These are phyloP conservation scores for Thymelicus lineola DNA, from an alignment of 2,888 invertebrate species.

Conservation along the genomic window DNA sequence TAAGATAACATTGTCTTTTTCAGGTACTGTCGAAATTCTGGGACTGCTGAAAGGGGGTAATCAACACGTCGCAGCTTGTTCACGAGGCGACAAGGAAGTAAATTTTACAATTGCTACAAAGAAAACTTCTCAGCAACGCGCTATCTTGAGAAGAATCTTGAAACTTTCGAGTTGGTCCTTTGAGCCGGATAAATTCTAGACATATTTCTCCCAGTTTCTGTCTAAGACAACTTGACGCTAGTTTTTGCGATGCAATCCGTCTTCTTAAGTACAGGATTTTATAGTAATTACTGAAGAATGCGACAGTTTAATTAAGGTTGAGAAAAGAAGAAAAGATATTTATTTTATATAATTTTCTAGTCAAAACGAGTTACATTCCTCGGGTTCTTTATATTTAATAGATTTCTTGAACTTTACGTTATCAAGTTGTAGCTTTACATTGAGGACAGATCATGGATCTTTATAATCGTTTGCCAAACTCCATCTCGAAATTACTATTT, in stretches of 20 bases:
- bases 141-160: slow-evolving; percentile 53
- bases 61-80: slow-evolving; percentile 48
- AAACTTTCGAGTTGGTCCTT: slow-evolving; percentile 57
- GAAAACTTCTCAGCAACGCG: slow-evolving; percentile 50
- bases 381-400: background rate
- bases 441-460: too few relatives aligned
- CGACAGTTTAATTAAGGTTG: slow-evolving; percentile 34
- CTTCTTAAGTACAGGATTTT: slow-evolving; percentile 33
- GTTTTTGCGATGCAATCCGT: slow-evolving; percentile 39
- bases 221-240: slow-evolving; percentile 39
- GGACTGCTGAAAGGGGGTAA: slow-evolving; percentile 45
- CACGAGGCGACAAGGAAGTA: slow-evolving; percentile 45
- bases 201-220: slow-evolving; percentile 41
- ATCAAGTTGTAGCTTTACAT: too few relatives aligned
- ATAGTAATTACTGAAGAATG: slow-evolving; percentile 33
- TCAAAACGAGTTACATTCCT: background rate
- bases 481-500: too few relatives aligned
- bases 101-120: slow-evolving; percentile 62
- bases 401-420: too few relatives aligned
- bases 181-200: slow-evolving; percentile 50
- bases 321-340: slow-evolving; percentile 15
- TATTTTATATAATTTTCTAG: slow-evolving; percentile 20
- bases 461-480: too few relatives aligned
- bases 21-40: slow-evolving; percentile 54
- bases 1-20: slow-evolving; percentile 45